Conservation (phyloP, 2,797 vertebrate genomes). For the Myotis findleyi region DNA sequence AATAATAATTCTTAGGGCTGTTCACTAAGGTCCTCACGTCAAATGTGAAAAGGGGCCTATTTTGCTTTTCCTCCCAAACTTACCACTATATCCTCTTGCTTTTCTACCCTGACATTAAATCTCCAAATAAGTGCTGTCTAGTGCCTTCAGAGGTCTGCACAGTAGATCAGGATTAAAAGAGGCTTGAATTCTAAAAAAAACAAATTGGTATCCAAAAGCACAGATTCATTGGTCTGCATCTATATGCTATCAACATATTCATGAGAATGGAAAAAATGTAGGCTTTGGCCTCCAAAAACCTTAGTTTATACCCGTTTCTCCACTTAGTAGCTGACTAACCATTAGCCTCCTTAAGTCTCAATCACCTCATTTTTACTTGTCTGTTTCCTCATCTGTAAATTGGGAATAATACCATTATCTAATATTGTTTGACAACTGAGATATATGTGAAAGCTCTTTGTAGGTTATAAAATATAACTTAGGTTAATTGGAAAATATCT, state of each 20-base stretch:
- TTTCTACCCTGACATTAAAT: not conserved
- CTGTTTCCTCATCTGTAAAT: not conserved
- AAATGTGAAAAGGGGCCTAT: slow-evolving; percentile 3
- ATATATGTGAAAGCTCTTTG: not conserved
- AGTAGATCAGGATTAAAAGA: not conserved
- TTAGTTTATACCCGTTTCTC: not conserved
- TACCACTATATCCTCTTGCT: not conserved
- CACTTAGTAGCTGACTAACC: not conserved
- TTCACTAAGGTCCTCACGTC: not conserved
- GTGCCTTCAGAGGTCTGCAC: not conserved
- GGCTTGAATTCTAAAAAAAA: not conserved
- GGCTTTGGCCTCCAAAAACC: not conserved
- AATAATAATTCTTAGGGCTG: not conserved
- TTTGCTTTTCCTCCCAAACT: not conserved
- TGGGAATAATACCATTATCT: not conserved
- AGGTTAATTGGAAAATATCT: not conserved
- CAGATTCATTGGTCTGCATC: not conserved
- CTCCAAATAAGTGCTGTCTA: not conserved
- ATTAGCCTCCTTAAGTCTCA: not conserved
- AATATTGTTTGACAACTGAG: not conserved
- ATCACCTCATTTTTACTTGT: not conserved
- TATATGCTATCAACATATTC: not conserved
- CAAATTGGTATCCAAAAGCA: not conserved
- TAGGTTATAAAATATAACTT: not conserved
- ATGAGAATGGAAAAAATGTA: not conserved